These are phyloP conservation scores for Planiliza haematocheilus DNA, from an alignment of 2,113 vertebrate genomes.

Conservation along the genomic window DNA sequence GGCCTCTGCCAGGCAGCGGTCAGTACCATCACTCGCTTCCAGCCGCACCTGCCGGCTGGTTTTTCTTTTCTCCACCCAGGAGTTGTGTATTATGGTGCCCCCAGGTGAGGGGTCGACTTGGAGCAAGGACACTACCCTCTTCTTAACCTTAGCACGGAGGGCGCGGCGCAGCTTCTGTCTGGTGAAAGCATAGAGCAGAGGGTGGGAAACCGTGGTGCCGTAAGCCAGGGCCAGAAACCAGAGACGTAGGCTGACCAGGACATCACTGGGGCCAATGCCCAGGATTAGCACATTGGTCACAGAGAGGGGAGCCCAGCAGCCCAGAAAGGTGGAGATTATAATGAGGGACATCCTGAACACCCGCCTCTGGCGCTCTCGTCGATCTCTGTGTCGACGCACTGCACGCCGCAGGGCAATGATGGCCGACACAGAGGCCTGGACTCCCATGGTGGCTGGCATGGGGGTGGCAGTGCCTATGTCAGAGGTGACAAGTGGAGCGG, in stretches of 20 bases:
- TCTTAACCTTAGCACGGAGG: constrained; percentile 83
- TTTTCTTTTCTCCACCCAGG: constrained; percentile 82
- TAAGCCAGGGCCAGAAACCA: constrained; percentile 86
- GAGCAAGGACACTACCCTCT: constrained; percentile 83
- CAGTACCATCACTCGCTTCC: constrained; percentile 81
- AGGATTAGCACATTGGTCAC: constrained; percentile 85
- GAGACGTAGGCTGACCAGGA: constrained; percentile 82
- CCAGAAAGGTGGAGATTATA: constrained; percentile 84
- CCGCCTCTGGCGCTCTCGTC: constrained; percentile 82
- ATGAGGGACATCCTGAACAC: constrained; percentile 86
- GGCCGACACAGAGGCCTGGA: constrained; percentile 85
- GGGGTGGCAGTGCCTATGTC: constrained; percentile 47
- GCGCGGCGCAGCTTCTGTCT: constrained; percentile 85
- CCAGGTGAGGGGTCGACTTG: constrained; percentile 83
- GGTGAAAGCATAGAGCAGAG: constrained; percentile 85
- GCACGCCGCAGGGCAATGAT: constrained; percentile 85
- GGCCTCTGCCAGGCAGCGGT: constrained; percentile 83
- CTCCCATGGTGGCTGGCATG: constrained; percentile 75
- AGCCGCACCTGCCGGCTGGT: constrained; percentile 74
- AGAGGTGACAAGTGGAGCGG: constrained; percentile 71
- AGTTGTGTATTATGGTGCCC: constrained; percentile 82
- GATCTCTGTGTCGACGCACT: constrained; percentile 82
- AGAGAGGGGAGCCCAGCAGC: constrained; percentile 84
- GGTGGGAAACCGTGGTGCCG: constrained; percentile 84
- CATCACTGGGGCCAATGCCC: constrained; percentile 81